Base-by-base conservation (phyloP, 2,888 invertebrate species). In the Lasius fuliginosus region DNA sequence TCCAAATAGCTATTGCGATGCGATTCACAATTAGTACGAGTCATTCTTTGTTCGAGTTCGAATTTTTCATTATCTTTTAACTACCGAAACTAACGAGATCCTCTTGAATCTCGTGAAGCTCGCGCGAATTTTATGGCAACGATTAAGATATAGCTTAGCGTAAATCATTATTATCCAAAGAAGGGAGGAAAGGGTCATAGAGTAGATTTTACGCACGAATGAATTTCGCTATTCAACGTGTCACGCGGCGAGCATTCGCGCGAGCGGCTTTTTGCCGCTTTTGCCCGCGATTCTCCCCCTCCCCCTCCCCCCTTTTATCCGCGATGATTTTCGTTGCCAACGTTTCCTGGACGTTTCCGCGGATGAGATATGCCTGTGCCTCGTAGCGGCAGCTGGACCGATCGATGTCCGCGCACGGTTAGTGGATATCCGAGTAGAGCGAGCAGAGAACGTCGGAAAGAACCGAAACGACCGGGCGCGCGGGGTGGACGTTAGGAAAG, bases 401-500 rank as follows among this genome's bases (percentile, higher is more conserved):
- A 90, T 90, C 90, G 90, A 90, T 90, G 90, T 89, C 89, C 90
- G 87, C 85, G 76, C 85, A 87, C 82, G 85, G 86, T 67, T 89
- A 89, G 85, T 91, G 89, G 90, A 91, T 91, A 90, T 89, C 86
- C 90, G 86, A 87, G 87, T 67, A 85, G 85, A 85, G 68, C 69
- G 85, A 82, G 75, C 40, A 83, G 85, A 84, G 85, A 82, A 84
- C 87, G 89, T 87, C 88, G 90, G 89, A 92, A 93, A 93, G 92
- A 91, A 93, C 82, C 91, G 90, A 90, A 92, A 92, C 89, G 86
- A 83, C 87, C 85, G 88, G 86, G 89, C 75, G 89, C 90, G 87
- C 88, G 87, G 89, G 84, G 88, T 90, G 92, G 89, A 92, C 89
- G 90, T 91, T 92, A 90, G 92, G 91, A 93, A 88, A 93, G 93